These are phyloP conservation scores for Taeniopygia guttata DNA, from an alignment of 2,797 vertebrate species.

Conservation along the genomic window DNA sequence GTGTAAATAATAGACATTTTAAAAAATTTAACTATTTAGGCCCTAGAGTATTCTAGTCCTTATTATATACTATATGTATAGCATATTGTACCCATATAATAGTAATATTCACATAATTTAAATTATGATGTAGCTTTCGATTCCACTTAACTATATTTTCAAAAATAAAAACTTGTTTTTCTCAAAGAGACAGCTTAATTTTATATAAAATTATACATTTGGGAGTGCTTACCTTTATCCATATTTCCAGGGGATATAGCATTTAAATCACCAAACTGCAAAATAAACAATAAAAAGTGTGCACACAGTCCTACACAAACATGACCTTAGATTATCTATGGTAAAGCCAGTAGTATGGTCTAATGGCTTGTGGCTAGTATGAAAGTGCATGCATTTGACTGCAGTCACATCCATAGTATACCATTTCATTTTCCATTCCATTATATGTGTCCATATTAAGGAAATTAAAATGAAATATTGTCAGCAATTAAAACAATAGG, in stretches of 20 bases:
- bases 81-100: not conserved
- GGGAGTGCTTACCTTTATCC: constrained; percentile 76
- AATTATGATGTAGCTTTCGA: not conserved
- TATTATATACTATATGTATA: not conserved
- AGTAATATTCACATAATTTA: not conserved
- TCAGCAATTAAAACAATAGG: not conserved
- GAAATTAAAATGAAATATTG: not conserved
- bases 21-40: not conserved
- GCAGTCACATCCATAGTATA: not conserved
- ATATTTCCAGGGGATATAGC: constrained; percentile 78
- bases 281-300: constrained; percentile 51
- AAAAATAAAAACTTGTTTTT: not conserved
- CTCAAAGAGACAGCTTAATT: not conserved
- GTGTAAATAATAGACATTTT: not conserved
- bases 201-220: not conserved
- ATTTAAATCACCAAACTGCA: constrained; percentile 81
- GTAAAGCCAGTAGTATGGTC: not conserved
- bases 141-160: not conserved
- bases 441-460: not conserved
- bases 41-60: not conserved
- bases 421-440: not conserved
- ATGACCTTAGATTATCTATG: not conserved
- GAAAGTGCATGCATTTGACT: not conserved
- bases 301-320: not conserved
- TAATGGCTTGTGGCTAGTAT: not conserved